Percentiles rank a stretch among this genome's conserved stretches.
phyloP scores from a whole-genome alignment of 1,140 invertebrate species.

The Calliphora vicina region DNA sequence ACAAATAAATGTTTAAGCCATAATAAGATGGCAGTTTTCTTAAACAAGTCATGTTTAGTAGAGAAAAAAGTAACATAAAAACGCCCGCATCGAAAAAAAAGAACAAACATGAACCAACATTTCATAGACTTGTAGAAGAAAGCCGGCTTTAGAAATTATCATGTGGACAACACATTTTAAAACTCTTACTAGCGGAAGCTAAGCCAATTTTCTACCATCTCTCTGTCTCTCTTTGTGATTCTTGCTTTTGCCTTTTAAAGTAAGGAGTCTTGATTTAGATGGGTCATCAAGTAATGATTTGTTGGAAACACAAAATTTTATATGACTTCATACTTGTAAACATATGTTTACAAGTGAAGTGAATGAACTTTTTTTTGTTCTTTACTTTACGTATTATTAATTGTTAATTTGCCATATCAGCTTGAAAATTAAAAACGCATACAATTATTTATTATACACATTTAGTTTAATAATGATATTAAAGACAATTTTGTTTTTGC shows the following conservation, averaged over 20 bases:
- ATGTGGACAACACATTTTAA: neutral
- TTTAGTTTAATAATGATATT: too few species aligned
- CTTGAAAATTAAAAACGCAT: too few species aligned
- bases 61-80: neutral
- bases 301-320: neutral
- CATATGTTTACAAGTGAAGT: neutral
- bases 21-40: neutral
- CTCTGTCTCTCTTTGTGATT: too few species aligned
- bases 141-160: neutral
- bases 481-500: too few species aligned
- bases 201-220: neutral
- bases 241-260: neutral
- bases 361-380: neutral
- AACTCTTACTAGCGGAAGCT: neutral
- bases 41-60: constrained; percentile 14
- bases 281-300: neutral
- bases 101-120: neutral
- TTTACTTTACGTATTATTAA: neutral
- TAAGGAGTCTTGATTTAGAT: neutral
- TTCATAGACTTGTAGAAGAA: neutral
- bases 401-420: neutral
- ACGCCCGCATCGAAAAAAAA: neutral
- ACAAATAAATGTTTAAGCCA: neutral
- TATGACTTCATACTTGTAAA: neutral
- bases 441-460: too few species aligned